These are phyloP conservation scores for Bryconaethiops microstoma DNA, from an alignment of 2,797 vertebrate genomes.

Conservation along the genomic window DNA sequence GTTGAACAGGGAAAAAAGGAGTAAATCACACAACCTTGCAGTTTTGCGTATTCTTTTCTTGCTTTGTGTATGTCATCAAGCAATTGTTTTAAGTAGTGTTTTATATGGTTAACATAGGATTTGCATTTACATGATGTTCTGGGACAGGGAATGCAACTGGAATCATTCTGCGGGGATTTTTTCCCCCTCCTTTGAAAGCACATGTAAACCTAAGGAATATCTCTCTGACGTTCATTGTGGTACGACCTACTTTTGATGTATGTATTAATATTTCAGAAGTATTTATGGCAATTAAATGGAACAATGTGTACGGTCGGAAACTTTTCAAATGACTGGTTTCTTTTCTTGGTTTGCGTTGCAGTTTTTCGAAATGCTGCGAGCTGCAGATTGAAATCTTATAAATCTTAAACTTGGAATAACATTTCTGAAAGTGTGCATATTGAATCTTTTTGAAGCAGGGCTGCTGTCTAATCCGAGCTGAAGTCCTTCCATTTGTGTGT, in stretches of 20 bases:
- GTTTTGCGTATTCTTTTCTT: background rate
- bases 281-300: background rate
- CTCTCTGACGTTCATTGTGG: background rate
- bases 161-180: background rate
- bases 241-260: background rate
- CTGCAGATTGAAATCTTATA: background rate
- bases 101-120: background rate
- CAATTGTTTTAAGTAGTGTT: background rate
- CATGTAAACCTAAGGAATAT: constrained; percentile 1
- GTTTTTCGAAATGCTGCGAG: background rate
- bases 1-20: background rate
- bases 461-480: background rate
- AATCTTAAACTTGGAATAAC: background rate
- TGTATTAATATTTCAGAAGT: background rate
- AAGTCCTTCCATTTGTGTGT: background rate
- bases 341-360: background rate
- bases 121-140: background rate
- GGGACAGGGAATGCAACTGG: background rate
- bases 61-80: background rate
- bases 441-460: background rate
- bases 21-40: background rate
- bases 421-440: background rate
- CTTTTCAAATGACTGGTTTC: background rate
- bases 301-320: background rate
- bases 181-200: background rate